phyloP scores from a whole-genome alignment of 2,113 vertebrate genomes.

The Podilymbus podiceps region DNA sequence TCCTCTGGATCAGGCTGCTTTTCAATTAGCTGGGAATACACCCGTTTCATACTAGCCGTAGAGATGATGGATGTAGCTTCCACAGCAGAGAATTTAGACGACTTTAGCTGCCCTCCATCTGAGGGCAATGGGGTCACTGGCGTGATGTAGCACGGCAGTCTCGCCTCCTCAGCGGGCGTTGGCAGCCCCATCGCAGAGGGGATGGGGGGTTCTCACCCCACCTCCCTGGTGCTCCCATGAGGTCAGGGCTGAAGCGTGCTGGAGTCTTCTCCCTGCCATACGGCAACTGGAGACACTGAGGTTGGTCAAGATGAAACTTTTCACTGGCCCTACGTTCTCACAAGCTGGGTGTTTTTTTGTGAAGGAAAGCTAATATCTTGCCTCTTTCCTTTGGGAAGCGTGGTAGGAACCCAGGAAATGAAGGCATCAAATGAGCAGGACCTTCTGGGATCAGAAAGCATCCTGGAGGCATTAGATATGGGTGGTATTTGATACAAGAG shows the following conservation, averaged over 20 bases:
- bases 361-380: slow-evolving; percentile 28
- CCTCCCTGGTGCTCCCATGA: background rate
- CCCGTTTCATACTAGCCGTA: background rate
- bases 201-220: background rate
- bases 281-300: background rate
- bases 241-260: background rate
- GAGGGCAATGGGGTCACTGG: rapidly evolving
- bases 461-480: slow-evolving; percentile 68
- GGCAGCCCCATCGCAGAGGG: background rate
- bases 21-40: background rate
- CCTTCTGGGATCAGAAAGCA: slow-evolving; percentile 53
- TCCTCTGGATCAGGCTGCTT: background rate
- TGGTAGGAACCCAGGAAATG: background rate
- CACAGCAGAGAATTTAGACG: background rate
- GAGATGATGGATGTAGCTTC: background rate
- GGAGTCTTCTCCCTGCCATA: background rate
- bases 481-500: slow-evolving; percentile 55
- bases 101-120: background rate
- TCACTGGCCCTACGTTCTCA: background rate
- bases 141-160: rapidly evolving
- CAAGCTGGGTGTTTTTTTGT: background rate
- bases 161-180: background rate
- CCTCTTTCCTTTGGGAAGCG: slow-evolving; percentile 32
- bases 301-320: background rate
- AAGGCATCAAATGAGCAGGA: slow-evolving; percentile 36